These are phyloP conservation scores for Nomada lathburiana DNA, from an alignment of 2,888 invertebrate genomes.

Conservation along the genomic window DNA sequence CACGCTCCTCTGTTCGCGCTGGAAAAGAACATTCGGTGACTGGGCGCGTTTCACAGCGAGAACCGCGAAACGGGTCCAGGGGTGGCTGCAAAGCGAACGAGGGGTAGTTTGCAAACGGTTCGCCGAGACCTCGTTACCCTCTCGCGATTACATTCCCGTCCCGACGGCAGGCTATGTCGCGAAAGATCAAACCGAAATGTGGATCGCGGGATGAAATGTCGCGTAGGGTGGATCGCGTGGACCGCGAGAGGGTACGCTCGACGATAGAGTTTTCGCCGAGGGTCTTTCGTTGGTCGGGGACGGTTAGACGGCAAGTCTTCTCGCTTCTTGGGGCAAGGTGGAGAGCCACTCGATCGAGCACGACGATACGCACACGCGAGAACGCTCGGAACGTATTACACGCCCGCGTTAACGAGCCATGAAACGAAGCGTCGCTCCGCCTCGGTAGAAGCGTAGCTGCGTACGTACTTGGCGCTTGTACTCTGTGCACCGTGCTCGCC, in stretches of 20 bases:
- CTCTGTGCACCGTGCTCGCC: not conserved
- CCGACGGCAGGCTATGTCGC: not conserved
- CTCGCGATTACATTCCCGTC: not conserved
- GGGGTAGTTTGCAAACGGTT: conserved; percentile 31
- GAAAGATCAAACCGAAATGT: not conserved
- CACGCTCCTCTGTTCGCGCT: conserved; percentile 38
- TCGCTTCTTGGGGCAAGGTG: too few species aligned
- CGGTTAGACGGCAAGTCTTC: too few species aligned
- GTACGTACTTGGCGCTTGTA: too few species aligned
- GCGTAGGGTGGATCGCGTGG: not conserved
- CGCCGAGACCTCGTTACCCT: conserved; percentile 27
- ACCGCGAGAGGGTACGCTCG: too few species aligned
- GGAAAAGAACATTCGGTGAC: conserved; percentile 37
- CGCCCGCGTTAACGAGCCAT: conserved; percentile 72
- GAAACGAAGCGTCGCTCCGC: conserved; percentile 65
- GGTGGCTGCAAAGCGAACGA: conserved; percentile 9
- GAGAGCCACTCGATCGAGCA: too few species aligned
- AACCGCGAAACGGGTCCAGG: conserved; percentile 16
- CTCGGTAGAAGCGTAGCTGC: not conserved
- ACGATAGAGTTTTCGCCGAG: too few species aligned
- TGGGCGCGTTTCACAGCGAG: conserved; percentile 16
- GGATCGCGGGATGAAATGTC: not conserved
- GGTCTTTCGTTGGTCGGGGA: too few species aligned
- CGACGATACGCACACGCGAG: too few species aligned
- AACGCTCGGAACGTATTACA: too few species aligned